A percentile compares a stretch with the other conserved stretches of the same genome.
Evolutionary conservation across 1,140 invertebrate species (phyloP).

Genomic region (Marisa cornuarietis): DNA sequence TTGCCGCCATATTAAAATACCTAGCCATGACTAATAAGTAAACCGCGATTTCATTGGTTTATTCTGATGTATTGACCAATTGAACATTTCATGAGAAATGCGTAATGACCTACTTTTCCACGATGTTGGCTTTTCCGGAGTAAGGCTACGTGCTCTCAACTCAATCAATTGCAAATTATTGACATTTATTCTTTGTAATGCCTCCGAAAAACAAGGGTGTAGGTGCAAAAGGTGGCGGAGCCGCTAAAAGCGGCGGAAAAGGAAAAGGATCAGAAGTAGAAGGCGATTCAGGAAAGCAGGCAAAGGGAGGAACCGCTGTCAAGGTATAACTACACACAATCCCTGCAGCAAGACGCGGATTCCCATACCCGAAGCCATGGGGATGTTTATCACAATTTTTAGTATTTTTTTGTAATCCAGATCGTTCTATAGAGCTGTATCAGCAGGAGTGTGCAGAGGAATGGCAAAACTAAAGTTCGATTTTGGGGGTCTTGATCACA

Average conservation of each 20-base stretch:
- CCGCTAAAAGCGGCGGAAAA: conserved; percentile 49
- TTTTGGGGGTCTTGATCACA: not conserved
- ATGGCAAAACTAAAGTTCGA: not conserved
- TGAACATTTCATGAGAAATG: conserved; percentile 6
- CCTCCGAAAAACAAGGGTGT: conserved; percentile 59
- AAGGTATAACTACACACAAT: conserved; percentile 11
- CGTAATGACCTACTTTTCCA: conserved; percentile 15
- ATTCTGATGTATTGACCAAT: conserved; percentile 23
- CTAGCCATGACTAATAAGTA: conserved; percentile 14
- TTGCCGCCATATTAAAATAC: conserved; percentile 35
- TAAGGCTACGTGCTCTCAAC: not conserved
- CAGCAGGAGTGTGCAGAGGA: too few species aligned
- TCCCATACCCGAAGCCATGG: not conserved
- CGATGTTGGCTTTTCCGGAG: not conserved
- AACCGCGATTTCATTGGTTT: conserved; percentile 19
- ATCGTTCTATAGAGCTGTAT: too few species aligned
- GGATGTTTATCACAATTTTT: not conserved
- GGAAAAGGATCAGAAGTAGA: conserved; percentile 44
- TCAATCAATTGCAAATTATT: not conserved
- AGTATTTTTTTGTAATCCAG: not conserved
- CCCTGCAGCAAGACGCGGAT: too few species aligned
- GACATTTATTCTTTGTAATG: not conserved
- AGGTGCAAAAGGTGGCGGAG: conserved; percentile 39
- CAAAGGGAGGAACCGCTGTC: conserved; percentile 61
- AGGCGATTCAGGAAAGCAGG: conserved; percentile 55